Percentiles rank a stretch among this genome's conserved stretches.
Evolutionary conservation across 2,797 vertebrate species (phyloP).

Genomic region (Nyctibius grandis): DNA sequence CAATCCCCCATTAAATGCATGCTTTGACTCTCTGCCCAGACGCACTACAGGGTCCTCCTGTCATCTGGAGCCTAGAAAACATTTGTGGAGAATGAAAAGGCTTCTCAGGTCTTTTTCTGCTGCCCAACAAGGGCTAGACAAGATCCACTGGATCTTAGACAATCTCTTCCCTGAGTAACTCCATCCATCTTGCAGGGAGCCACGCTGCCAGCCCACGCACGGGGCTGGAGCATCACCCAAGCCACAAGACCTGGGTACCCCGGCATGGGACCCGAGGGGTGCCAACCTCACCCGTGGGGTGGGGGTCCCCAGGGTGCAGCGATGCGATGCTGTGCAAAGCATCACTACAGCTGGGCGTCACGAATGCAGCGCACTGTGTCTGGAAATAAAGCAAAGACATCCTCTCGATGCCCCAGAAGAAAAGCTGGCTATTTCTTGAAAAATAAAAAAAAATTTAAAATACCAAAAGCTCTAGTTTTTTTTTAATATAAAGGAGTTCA

Average conservation of each 20-base stretch:
- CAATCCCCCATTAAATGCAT: not conserved
- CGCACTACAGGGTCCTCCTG: not conserved
- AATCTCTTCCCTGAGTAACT: not conserved
- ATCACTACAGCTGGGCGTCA: not conserved
- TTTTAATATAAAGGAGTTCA: not conserved
- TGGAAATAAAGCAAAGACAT: not conserved
- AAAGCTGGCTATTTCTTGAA: not conserved
- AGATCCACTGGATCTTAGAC: not conserved
- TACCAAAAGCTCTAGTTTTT: no score
- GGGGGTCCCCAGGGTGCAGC: not conserved
- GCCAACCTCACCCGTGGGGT: not conserved
- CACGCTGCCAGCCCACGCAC: rapidly evolving
- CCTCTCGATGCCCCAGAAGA: not conserved
- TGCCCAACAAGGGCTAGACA: not conserved
- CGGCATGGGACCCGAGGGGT: rapidly evolving
- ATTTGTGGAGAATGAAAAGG: not conserved
- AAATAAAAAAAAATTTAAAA: not conserved
- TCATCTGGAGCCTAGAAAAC: not conserved
- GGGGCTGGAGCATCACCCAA: not conserved
- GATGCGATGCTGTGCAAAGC: not conserved
- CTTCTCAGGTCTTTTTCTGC: not conserved
- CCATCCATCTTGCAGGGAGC: not conserved
- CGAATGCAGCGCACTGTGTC: rapidly evolving
- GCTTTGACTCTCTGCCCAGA: conserved; percentile 27
- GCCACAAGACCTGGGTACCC: no score